A percentile compares a stretch with the other conserved stretches of the same genome.
Evolutionary conservation across 35 echinoderm and acorn worm species (phyloP).

Genomic region (Antedon bifida): DNA sequence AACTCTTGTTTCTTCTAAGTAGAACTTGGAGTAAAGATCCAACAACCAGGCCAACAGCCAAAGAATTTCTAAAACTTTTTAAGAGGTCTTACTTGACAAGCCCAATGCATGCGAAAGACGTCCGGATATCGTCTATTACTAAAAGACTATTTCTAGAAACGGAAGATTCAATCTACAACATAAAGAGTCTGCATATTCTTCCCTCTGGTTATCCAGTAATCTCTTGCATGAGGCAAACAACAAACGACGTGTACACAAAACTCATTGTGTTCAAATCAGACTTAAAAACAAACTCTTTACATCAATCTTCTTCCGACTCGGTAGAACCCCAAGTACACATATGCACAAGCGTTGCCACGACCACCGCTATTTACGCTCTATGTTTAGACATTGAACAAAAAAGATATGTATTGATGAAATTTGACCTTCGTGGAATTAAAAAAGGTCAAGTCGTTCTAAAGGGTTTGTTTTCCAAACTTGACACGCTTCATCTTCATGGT

Average conservation of each 20-base stretch:
- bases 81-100: neutral
- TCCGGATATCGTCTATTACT: neutral
- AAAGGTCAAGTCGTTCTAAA: neutral
- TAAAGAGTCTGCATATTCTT: neutral
- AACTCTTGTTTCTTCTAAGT: neutral
- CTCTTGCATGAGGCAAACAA: neutral
- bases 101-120: neutral
- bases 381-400: neutral
- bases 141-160: neutral
- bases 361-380: neutral
- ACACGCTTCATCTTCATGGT: neutral
- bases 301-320: neutral
- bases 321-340: neutral
- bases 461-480: neutral
- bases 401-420: neutral
- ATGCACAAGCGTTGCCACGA: neutral
- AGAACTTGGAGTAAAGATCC: neutral
- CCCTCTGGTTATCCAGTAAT: neutral
- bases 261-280: neutral
- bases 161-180: neutral
- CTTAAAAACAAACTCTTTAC: neutral
- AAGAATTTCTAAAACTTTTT: neutral
- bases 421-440: neutral
- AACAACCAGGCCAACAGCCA: neutral
- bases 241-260: neutral